Base-by-base conservation (phyloP, 1,140 invertebrate species). In the Trachymyrmex cornetzi region DNA sequence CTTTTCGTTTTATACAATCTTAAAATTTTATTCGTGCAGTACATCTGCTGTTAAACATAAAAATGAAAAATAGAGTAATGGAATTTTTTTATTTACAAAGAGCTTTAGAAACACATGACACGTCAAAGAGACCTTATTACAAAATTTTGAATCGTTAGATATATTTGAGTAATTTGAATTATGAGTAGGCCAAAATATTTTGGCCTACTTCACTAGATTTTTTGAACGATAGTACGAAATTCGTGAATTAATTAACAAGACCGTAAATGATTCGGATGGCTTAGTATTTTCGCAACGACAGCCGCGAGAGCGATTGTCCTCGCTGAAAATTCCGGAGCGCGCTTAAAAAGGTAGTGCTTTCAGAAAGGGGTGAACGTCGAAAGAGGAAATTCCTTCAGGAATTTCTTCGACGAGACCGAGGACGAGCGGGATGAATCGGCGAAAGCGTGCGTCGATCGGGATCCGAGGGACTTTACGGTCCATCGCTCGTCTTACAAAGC, bases 401-500 rank as follows among this genome's bases (percentile, higher is more conserved):
- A 71, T 87, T 87, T 87, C 69, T 72, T 82, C 48, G 74, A 81
- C 16, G 50, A 85, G 77, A 85, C 64, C 50, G 30, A 69, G 55
- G 81, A 66, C 71, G 71, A 82, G 77, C 69, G 30, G 82, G 74
- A 87, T 79, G 74, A 91, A 90, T 69, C 59, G 63, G 82, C 77
- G 81, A 75, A 89, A 91, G 91, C 90, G 92, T 77, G 89, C 89
- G 91, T 57, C 79, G 80, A 90, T 91, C 85, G 87, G 77, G 87
- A 91, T 91, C 88, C 90, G 66, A 89, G 66, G 80, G 77, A 87
- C 87, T 90, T 91, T 87, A 91, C 89, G 90, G 85, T 91, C 89
- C 90, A 91, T 91, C 88, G 87, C 89, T 90, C 90, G 87, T 91
- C 79, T 89, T 80, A 86, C 89, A 89, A 89, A 91, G 89, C 90